phyloP scores from a whole-genome alignment of 2,113 vertebrate species.

The Corynorhinus townsendii region DNA sequence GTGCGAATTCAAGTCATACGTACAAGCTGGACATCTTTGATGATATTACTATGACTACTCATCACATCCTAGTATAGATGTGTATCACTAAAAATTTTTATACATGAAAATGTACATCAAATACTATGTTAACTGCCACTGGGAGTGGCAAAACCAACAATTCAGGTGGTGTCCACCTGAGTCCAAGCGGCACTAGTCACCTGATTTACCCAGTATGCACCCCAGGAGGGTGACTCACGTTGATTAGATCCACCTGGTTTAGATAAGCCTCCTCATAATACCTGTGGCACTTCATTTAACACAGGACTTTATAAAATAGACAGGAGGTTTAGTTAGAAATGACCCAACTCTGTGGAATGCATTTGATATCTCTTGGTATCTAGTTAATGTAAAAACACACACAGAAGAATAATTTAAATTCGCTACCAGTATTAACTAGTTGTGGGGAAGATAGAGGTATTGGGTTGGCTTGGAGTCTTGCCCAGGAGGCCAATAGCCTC shows the following conservation, averaged over 20 bases:
- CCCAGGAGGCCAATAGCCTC: background rate
- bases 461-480: background rate
- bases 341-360: background rate
- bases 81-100: background rate
- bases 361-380: background rate
- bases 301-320: background rate
- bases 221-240: background rate
- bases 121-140: background rate
- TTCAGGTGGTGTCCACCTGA: background rate
- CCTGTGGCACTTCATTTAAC: background rate
- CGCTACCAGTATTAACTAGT: background rate
- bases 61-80: background rate
- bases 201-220: background rate
- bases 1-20: background rate
- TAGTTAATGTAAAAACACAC: background rate
- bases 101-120: background rate
- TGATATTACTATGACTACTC: background rate
- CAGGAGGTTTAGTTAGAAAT: background rate
- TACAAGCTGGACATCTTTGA: background rate
- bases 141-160: background rate
- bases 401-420: background rate
- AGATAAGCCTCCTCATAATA: background rate
- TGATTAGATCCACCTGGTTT: background rate
- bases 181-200: background rate
- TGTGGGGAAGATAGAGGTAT: background rate